Evolutionary conservation across 2,888 invertebrate genomes (phyloP).

Genomic region (Trypoxylon attenuatum): DNA sequence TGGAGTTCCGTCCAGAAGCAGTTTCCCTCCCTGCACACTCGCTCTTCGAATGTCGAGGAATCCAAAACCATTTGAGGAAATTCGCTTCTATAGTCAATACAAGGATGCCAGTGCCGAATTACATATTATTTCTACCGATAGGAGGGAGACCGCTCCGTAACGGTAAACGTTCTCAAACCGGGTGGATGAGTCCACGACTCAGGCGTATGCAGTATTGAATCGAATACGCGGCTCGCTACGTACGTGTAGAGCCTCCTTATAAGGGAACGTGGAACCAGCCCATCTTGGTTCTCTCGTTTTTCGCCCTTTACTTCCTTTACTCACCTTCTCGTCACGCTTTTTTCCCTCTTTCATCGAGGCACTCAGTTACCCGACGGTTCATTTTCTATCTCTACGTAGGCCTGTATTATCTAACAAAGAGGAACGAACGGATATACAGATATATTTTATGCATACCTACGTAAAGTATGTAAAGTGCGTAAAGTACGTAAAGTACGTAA

Average conservation of each 20-base stretch:
- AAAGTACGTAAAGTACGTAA: too few relatives aligned
- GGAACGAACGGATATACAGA: slow-evolving; percentile 12
- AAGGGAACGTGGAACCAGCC: not conserved
- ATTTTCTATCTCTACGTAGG: slow-evolving; percentile 28
- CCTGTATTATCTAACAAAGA: slow-evolving; percentile 2
- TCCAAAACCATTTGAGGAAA: too few relatives aligned
- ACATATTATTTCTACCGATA: too few relatives aligned
- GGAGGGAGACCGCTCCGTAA: too few relatives aligned
- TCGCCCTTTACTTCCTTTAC: not conserved
- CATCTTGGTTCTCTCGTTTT: not conserved
- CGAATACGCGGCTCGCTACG: not conserved
- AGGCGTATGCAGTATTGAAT: slow-evolving; percentile 14
- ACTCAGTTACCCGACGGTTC: slow-evolving; percentile 35
- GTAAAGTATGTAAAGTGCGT: too few relatives aligned
- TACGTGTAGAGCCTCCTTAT: slow-evolving; percentile 2
- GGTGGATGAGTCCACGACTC: not conserved
- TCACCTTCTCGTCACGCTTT: too few relatives aligned
- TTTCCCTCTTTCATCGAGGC: slow-evolving; percentile 18
- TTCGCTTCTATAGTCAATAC: too few relatives aligned
- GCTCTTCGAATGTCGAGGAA: too few relatives aligned
- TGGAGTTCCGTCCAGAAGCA: too few relatives aligned
- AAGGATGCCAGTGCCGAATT: too few relatives aligned
- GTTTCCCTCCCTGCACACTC: too few relatives aligned
- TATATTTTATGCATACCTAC: not conserved
- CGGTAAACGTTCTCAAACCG: not conserved